Conservation (phyloP, 2,113 vertebrate genomes). For the Psammodynastes pulverulentus region DNA sequence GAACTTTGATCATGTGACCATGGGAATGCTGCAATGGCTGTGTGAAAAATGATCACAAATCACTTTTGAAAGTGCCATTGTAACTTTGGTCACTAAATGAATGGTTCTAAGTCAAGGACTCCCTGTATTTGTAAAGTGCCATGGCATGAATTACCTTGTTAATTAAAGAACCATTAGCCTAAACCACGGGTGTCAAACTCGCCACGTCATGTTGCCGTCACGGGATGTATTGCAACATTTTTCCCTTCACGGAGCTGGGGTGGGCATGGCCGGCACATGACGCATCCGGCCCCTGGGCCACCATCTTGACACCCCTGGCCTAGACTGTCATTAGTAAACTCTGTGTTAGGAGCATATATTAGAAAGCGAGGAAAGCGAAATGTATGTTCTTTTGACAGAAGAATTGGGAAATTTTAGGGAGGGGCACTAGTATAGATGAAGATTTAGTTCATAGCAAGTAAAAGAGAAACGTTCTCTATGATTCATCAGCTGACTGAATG, state of each 20-base stretch:
- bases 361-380: background rate
- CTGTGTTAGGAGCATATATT: background rate
- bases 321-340: background rate
- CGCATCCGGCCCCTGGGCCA: accelerated
- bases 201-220: too few species aligned
- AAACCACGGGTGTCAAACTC: too few species aligned
- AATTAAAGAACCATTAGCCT: background rate
- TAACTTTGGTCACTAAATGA: background rate
- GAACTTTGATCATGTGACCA: background rate
- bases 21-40: background rate
- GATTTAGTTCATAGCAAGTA: background rate
- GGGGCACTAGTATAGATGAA: background rate
- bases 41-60: background rate
- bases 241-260: too few species aligned
- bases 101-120: background rate
- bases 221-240: too few species aligned
- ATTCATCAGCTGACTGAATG: background rate
- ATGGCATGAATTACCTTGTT: background rate
- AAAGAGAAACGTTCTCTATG: background rate
- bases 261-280: too few species aligned
- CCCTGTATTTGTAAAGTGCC: background rate
- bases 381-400: background rate
- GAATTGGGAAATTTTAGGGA: background rate
- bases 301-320: too few species aligned
- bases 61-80: background rate